Evolutionary conservation across 1,140 invertebrate genomes (phyloP).

Genomic region (Saccostrea echinata): DNA sequence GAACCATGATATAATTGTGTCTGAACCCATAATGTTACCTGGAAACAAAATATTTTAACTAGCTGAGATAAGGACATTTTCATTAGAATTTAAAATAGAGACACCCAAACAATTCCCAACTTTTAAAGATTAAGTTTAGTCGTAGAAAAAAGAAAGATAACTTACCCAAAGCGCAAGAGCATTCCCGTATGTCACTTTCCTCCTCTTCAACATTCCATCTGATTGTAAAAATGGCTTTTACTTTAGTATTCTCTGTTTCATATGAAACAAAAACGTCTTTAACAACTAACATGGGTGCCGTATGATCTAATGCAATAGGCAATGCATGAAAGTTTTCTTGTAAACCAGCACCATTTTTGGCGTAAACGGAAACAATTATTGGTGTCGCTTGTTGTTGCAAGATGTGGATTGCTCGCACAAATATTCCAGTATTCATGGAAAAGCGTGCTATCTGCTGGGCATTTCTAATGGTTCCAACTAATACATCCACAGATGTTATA

Average conservation of each 20-base stretch:
- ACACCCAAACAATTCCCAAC: too few relatives aligned
- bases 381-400: background rate
- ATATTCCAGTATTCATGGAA: too few relatives aligned
- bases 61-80: too few relatives aligned
- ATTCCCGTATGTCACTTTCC: slow-evolving; percentile 55
- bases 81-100: too few relatives aligned
- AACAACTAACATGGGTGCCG: slow-evolving; percentile 42
- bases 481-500: slow-evolving; percentile 42
- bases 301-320: slow-evolving; percentile 54
- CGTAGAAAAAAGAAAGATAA: too few relatives aligned
- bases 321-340: slow-evolving; percentile 43
- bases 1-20: too few relatives aligned
- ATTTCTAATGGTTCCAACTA: slow-evolving; percentile 54
- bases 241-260: background rate
- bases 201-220: slow-evolving; percentile 53
- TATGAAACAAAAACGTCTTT: slow-evolving; percentile 40
- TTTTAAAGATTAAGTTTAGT: too few relatives aligned
- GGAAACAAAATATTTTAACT: too few relatives aligned
- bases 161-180: slow-evolving; percentile 53
- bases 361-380: slow-evolving; percentile 40
- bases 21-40: too few relatives aligned
- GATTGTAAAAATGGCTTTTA: background rate
- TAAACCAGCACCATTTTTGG: slow-evolving; percentile 56
- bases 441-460: slow-evolving; percentile 41
- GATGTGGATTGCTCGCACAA: slow-evolving; percentile 47